Percentiles rank a stretch among this genome's conserved stretches.
Conservation (phyloP, 2,113 vertebrate genomes). For the Ailuropoda melanoleuca region DNA sequence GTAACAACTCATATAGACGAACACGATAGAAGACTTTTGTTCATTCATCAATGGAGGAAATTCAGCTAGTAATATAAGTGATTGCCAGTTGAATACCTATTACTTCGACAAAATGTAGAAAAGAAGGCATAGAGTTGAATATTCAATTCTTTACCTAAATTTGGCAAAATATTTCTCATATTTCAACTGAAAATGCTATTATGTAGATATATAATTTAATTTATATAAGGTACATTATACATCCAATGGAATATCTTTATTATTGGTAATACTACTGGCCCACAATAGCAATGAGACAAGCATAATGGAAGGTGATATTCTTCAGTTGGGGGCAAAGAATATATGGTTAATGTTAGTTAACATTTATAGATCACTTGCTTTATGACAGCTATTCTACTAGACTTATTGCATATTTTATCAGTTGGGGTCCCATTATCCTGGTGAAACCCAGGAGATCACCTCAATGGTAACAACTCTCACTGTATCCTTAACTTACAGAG, state of each 20-base stretch:
- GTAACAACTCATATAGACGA: not conserved
- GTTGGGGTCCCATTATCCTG: not conserved
- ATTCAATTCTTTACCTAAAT: not conserved
- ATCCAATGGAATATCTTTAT: not conserved
- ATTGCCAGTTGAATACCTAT: not conserved
- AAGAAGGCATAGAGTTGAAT: not conserved
- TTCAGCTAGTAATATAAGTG: not conserved
- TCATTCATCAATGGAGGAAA: not conserved
- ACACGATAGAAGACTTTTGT: not conserved
- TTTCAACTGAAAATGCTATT: not conserved
- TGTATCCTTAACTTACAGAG: not conserved
- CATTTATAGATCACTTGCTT: not conserved
- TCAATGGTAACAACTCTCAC: not conserved
- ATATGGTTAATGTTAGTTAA: not conserved
- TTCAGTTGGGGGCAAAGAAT: not conserved
- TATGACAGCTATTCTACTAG: not conserved
- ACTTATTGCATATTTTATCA: not conserved
- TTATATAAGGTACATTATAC: not conserved
- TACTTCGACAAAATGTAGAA: not conserved
- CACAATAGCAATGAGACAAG: not conserved
- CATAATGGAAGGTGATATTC: not conserved
- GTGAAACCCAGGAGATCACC: not conserved
- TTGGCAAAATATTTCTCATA: not conserved
- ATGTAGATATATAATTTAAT: not conserved
- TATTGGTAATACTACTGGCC: not conserved